Base-by-base conservation (phyloP, 2,888 invertebrate genomes). In the Polyommatus icarus region DNA sequence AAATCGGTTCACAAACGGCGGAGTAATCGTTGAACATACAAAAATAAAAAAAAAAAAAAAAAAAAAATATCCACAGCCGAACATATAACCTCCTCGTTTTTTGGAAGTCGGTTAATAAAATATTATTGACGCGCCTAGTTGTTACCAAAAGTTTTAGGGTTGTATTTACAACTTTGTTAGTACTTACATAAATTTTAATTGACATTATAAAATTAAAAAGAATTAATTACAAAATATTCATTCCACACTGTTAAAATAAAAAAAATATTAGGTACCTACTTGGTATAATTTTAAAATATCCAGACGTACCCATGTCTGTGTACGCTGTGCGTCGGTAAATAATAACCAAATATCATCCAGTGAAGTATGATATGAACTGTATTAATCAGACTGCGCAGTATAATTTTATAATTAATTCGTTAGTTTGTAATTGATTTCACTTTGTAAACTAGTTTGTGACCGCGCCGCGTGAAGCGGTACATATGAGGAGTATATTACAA, bases 381-480 rank as follows among this genome's bases (percentile, higher is more conserved):
- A 8, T 29, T 15, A 67, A 67, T 29, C 4, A 29, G 15, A 67
- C 29, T 29, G 67, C 67, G 20, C 29, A 24, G 20, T 29, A 67
- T 67, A 67, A 67, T 67, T 67, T 67, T 67, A 67, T 67, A 32
- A 67, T 67, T 29, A 32, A 67, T 67, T 67, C 67, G 67, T 67
- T 67, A 67, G 67, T 67, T 32, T 67, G 67, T 67, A 67, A 67
- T 67, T 67, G 29, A 67, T 67, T 67, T 67, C 67, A 5, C 67
- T 67, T 67, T 29, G 67, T 67, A 32, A 54, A 67, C 67, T 29
- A 67, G 67, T 67, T 67, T 29, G 67, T 32, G 67, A 29, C 29
- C 67, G 67, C 67, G 15, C 18, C 67, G 29, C 67, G 67, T 67
- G 67, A 67, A 67, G 12, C 67, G 67, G 67, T 67, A 67, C 67